Evolutionary conservation across 2,113 vertebrate species (phyloP), one percentile per base, ranked within the genome.

Genomic region (Gnathonemus longibarbis): DNA sequence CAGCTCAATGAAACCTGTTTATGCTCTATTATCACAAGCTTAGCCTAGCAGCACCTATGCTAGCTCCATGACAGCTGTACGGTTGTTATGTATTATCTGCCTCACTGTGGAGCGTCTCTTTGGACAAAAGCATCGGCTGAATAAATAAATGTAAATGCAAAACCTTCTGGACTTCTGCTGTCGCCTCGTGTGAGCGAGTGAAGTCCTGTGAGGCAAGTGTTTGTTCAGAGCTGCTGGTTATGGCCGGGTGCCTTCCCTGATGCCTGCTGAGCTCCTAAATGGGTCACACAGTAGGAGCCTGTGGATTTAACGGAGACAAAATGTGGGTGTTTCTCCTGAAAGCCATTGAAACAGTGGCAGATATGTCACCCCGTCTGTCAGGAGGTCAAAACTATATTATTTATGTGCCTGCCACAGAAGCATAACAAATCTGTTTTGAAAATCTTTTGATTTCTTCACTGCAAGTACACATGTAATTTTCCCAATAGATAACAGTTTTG

Each of bases 311-410:
- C 4, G 1, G 31, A 80, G 74, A 42, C 35, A 80, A 80, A 80
- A 80, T 80, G 74, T 42, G 74, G 74, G 74, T 80, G 74, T 80
- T 80, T 80, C 74, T 80, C 15, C 74, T 42, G 74, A 80, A 80
- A 80, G 74, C n/a, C 62, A 31, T 70, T 31, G 62, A 70, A 70
- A 70, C 62, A 70, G 62, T 70, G 62, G n/a, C 35, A 80, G 74
- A 80, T 42, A 80, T 80, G 74, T 80, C 35, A 42, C 35, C 74
- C 74, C 17, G 6, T 80, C 74, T 39, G 35, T 80, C 35, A 19
- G 62, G 35, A 42, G 74, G 74, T 80, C 74, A 80, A 42, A 80
- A 80, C 74, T 17, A 80, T 80, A 80, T 80, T 42, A 80, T 39
- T 70, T 80, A 80, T 80, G 11, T 42, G 15, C 13, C 35, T 80